phyloP scores from a whole-genome alignment of 2,888 invertebrate genomes.

The Pegoplata infirma region DNA sequence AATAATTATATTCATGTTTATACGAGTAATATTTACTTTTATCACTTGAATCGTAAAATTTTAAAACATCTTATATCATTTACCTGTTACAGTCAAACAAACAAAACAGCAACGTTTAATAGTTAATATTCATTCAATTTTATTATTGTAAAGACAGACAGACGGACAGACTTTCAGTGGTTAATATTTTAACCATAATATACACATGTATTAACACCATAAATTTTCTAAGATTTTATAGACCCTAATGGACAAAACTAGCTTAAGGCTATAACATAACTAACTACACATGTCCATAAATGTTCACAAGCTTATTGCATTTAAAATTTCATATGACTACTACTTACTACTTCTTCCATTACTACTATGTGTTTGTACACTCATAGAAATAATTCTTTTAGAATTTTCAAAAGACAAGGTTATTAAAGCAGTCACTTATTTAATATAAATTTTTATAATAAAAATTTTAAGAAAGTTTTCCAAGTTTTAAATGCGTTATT shows the following conservation, averaged over 20 bases:
- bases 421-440: no score
- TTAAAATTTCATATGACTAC: neutral
- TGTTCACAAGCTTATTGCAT: neutral
- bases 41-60: neutral
- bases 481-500: no score
- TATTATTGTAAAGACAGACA: neutral
- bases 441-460: no score
- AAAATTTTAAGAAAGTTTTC: no score
- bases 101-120: neutral
- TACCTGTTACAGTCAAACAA: no score
- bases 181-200: neutral
- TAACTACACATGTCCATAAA: neutral
- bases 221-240: conserved; percentile 56
- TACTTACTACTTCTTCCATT: neutral
- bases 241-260: conserved; percentile 55
- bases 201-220: conserved; percentile 31
- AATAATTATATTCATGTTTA: neutral
- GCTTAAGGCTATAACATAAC: conserved; percentile 48
- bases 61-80: neutral
- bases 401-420: no score
- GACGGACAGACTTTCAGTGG: no score
- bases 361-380: neutral
- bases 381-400: no score
- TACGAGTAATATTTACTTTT: neutral
- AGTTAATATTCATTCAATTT: neutral